Evolutionary conservation across 64 coral and sea anemone species (phyloP), one percentile per base, ranked within the genome.

Genomic region (Montipora foliosa): DNA sequence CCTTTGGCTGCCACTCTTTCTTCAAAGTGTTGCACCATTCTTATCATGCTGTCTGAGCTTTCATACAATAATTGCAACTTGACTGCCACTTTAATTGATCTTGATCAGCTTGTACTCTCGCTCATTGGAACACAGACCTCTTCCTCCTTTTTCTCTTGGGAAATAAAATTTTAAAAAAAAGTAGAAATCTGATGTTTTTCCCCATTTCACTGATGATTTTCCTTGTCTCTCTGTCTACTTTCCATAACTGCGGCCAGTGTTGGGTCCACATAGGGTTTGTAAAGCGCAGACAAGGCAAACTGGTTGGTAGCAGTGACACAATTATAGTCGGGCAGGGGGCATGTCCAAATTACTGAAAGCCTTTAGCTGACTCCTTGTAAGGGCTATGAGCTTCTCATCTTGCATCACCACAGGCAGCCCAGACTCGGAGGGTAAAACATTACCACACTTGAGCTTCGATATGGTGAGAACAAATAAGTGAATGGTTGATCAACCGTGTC

Each of bases 201-300:
- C 2, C 29, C 29, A 24, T 47, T 59, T 14, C 51, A 45, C 64
- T 13, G 6, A 87, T 87, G 53, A 44, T 89, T 15, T 89, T 76
- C 37, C 70, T 89, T 21, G 47, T 49, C 87, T 89, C 74, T 76
- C 87, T 89, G 17, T 76, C 87, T 8, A 76, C 76, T 4, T 4
- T 47, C 64, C 55, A 62, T n/a, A 85, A 22, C n/a, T 85, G 11
- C 0, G 82, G 61, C 50, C 87, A 76, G 74, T 89, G 87, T 47
- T 75, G 68, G 2, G 70, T 75, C 46, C 87, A 89, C 68, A 74
- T 89, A 49, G 53, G n/a, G 37, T 76, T 61, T 37, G 19, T 15
- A 4, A 89, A 37, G 70, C 0, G 76, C 87, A 46, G 87, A 72
- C 15, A 89, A n/a, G 0, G 68, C 12, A 57, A 75, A 62, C 48